Conservation (phyloP, 1,140 invertebrate species). For the Diploscapter pachys region DNA sequence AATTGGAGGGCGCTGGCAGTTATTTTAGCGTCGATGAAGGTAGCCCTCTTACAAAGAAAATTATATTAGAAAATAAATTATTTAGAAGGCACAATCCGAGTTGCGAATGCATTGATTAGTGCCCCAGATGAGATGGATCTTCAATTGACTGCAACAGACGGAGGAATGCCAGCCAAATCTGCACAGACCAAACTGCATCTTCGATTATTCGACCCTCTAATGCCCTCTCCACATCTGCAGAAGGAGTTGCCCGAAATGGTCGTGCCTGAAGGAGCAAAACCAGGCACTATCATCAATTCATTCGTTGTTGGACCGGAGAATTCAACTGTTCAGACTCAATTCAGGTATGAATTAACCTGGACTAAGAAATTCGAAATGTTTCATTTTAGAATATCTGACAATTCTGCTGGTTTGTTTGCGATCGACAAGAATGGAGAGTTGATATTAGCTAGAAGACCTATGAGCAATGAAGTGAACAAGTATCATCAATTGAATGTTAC, state of each 20-base stretch:
- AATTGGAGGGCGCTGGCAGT: conserved; percentile 16
- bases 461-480: conserved; percentile 1
- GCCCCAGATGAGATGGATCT: conserved; percentile 18
- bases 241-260: conserved; percentile 28
- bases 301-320: conserved; percentile 43
- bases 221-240: conserved; percentile 39
- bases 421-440: conserved; percentile 7
- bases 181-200: conserved; percentile 33
- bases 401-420: conserved; percentile 7
- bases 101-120: not conserved
- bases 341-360: conserved; percentile 14
- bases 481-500: conserved; percentile 17
- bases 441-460: conserved; percentile 4
- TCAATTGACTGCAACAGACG: conserved; percentile 39
- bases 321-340: not conserved
- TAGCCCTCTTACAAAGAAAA: conserved; percentile 10
- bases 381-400: not conserved
- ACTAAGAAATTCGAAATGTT: not conserved
- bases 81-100: not conserved
- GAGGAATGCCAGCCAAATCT: conserved; percentile 46
- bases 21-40: conserved; percentile 5
- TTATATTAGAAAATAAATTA: conserved; percentile 2
- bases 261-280: conserved; percentile 27
- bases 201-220: conserved; percentile 44
- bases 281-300: conserved; percentile 43